These are phyloP conservation scores for Piscicola geometra DNA, from an alignment of 2,888 invertebrate genomes.

Conservation along the genomic window DNA sequence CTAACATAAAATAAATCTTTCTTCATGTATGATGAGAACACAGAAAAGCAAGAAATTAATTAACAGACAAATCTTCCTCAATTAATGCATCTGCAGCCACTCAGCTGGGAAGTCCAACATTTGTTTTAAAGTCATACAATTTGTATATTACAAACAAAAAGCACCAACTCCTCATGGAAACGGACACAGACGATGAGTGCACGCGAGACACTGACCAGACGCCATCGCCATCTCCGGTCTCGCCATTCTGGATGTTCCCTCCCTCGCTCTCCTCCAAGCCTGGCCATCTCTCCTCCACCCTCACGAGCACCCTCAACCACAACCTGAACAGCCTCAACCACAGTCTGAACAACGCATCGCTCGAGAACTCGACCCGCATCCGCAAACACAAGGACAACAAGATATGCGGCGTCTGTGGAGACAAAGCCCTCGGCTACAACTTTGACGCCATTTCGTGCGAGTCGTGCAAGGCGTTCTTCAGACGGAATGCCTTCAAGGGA, in stretches of 20 bases:
- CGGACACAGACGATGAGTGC: slow-evolving; percentile 33
- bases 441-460: slow-evolving; percentile 57
- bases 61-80: too few species aligned
- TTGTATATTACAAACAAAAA: too few species aligned
- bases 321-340: slow-evolving; percentile 2
- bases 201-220: slow-evolving; percentile 32
- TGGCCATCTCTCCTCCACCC: background rate
- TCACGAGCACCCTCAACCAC: background rate
- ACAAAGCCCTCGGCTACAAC: slow-evolving; percentile 56
- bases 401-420: slow-evolving; percentile 56
- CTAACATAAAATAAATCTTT: too few species aligned
- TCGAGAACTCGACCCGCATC: slow-evolving; percentile 17
- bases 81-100: too few species aligned
- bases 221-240: slow-evolving; percentile 32
- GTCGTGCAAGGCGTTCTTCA: slow-evolving; percentile 57
- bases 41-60: too few species aligned
- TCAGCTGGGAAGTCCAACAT: too few species aligned
- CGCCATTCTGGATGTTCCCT: slow-evolving; percentile 29
- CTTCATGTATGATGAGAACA: too few species aligned
- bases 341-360: background rate
- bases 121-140: too few species aligned
- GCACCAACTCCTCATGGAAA: slow-evolving; percentile 23
- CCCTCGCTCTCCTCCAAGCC: background rate
- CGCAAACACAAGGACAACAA: slow-evolving; percentile 56
- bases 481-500: slow-evolving; percentile 56